Evolutionary conservation across 2,797 vertebrate species (phyloP), one percentile per base, ranked within the genome.

Genomic region (Eurystomus glaucurus): DNA sequence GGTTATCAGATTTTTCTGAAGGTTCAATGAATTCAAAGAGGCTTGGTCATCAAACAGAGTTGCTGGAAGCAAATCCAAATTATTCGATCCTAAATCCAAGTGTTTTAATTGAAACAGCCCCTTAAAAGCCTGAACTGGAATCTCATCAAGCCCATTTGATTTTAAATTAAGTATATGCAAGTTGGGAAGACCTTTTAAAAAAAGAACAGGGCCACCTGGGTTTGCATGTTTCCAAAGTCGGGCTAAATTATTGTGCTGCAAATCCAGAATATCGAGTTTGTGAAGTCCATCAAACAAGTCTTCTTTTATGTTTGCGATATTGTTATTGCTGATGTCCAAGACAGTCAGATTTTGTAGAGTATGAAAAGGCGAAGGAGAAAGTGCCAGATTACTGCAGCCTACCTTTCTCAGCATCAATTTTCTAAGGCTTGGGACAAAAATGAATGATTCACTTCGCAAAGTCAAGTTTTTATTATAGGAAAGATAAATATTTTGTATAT

Each of bases 161-260:
- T 99, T 99, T 97, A 99, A 94, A 77, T 98, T 94, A 75, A 99
- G 98, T 85, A 97, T 80, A 8, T 3, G 93, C 69, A 99, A 96
- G 20, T 95, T 98, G 41, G 21, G 88, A 25, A 98, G 97, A 26
- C 97, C 94, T 94, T 98, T 98, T 21, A 99, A 98, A 91, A 99
- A 99, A 71, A 99, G 86, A 75, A 99, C 98, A 3, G 99, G 99
- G 15, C 99, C 99, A 2, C 98, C 99, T 2, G 98, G 98, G 95
- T 99, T 99, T 62, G 97, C 98, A 0, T 85, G 98, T 93, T 99
- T 99, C 99, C 99, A 99, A 90, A 99, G 91, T 14, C 99, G 97
- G 15, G 99, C 99, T 85, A 99, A 98, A 95, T 99, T 99, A 94
- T 99, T 99, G 97, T 99, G 99, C 90, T 99, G 98, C 85, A 99